Conservation (phyloP, 2,888 invertebrate genomes). For the Nymphalis c-album region DNA sequence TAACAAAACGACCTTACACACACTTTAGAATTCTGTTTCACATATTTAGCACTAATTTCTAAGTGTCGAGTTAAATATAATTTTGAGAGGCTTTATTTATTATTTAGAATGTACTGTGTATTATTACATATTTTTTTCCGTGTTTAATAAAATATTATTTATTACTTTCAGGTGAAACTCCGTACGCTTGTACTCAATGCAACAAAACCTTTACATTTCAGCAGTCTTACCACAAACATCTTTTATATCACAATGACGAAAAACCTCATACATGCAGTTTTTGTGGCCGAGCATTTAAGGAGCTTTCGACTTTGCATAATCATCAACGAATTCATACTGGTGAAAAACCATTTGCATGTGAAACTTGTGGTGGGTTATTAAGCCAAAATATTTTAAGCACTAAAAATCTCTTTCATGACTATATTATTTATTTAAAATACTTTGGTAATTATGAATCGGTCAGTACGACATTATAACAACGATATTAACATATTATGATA, state of each 20-base stretch:
- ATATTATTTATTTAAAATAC: background rate
- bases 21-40: background rate
- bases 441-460: background rate
- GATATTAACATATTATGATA: background rate
- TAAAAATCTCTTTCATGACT: background rate
- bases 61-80: background rate
- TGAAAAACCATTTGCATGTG: slow-evolving; percentile 92
- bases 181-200: slow-evolving; percentile 90
- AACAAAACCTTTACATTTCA: slow-evolving; percentile 94
- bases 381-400: slow-evolving; percentile 1
- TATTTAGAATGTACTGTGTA: too few relatives aligned
- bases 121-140: background rate
- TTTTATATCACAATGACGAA: slow-evolving; percentile 92
- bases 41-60: background rate
- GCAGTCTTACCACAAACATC: slow-evolving; percentile 94
- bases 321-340: slow-evolving; percentile 93
- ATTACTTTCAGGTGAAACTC: slow-evolving; percentile 87
- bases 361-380: slow-evolving; percentile 87
- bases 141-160: slow-evolving; percentile 15
- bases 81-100: background rate
- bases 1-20: slow-evolving; percentile 20
- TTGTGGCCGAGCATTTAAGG: slow-evolving; percentile 92
- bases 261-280: slow-evolving; percentile 89
- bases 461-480: too few relatives aligned
- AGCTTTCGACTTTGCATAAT: slow-evolving; percentile 92